Evolutionary conservation across 2,797 vertebrate genomes (phyloP), one percentile per base, ranked within the genome.

Genomic region (Agapornis canus): DNA sequence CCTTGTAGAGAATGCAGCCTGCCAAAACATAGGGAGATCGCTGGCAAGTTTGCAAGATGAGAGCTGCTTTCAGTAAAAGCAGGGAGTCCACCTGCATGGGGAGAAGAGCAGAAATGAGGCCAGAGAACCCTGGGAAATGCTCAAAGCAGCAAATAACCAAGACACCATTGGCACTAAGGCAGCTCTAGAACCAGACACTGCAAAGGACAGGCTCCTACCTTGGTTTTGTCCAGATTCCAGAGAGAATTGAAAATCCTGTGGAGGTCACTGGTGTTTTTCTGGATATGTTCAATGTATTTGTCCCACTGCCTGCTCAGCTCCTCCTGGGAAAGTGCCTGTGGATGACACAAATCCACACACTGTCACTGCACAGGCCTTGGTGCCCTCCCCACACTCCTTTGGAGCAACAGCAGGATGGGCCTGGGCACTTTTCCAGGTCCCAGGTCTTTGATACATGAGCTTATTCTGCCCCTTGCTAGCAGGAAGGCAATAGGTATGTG

Each of bases 21-120:
- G 98, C 99, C 29, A 98, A 97, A 94, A 99, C 91, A 1, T 98
- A 98, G 45, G 98, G 98, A 40, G 97, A 98, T 48, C 99, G 98
- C 97, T 99, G 99, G 95, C 99, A 99, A 1, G 98, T 98, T 96
- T 99, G 99, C 40, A 99, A 95, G 86, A 99, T 99, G 94, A 99
- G 99, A 51, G 99, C 98, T 1, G 99, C 99, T 95, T 99, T 99
- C 59, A 99, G 98, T n/a, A 99, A 56, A 23, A 99, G 97, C 78
- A 99, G 97, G 3, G 99, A 99, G 77, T 99, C 99, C 81, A 99
- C 99, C 99, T 99, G 95, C 5, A 10, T 3, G 39, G 32, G 77
- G n/a, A 43, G 73, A 87, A 42, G 7, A 22, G 23, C 9, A 8
- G 2, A 25, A 39, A 10, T 25, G 43, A 43, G 49, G 49, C 10